These are phyloP conservation scores for Hyles lineata DNA, from an alignment of 2,888 invertebrate species.

Conservation along the genomic window DNA sequence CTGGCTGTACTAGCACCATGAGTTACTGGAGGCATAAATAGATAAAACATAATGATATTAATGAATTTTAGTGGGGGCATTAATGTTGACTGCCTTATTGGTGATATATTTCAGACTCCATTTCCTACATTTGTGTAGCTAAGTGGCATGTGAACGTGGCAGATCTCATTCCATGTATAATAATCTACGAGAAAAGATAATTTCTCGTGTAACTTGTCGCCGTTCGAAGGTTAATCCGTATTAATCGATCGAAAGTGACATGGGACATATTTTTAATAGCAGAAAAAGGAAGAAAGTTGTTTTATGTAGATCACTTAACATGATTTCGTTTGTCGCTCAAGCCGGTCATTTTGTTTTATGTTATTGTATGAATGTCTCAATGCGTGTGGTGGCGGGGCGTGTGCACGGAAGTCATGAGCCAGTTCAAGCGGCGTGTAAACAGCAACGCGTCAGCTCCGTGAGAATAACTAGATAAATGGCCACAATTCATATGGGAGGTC, in stretches of 20 bases:
- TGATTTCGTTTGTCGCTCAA: slow-evolving; percentile 46
- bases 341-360: slow-evolving; percentile 45
- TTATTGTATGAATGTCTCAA: slow-evolving; percentile 44
- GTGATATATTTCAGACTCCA: not conserved
- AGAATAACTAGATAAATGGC: slow-evolving; percentile 55
- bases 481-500: slow-evolving; percentile 61
- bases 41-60: slow-evolving; percentile 19
- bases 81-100: not conserved
- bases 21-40: slow-evolving; percentile 8
- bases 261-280: slow-evolving; percentile 36
- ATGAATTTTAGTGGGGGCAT: slow-evolving; percentile 2
- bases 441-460: slow-evolving; percentile 52
- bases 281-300: slow-evolving; percentile 40
- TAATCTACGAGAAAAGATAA: slow-evolving; percentile 12
- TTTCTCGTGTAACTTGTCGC: not conserved
- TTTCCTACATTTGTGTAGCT: not conserved
- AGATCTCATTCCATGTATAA: not conserved
- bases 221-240: slow-evolving; percentile 5
- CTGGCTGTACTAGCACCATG: not conserved
- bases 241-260: slow-evolving; percentile 41
- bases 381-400: slow-evolving; percentile 36
- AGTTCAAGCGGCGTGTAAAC: slow-evolving; percentile 56
- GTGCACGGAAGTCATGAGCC: slow-evolving; percentile 43
- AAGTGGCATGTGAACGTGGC: not conserved
- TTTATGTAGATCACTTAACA: slow-evolving; percentile 52